Base-by-base conservation (phyloP, 1,140 invertebrate genomes). In the Bombus waltoni region DNA sequence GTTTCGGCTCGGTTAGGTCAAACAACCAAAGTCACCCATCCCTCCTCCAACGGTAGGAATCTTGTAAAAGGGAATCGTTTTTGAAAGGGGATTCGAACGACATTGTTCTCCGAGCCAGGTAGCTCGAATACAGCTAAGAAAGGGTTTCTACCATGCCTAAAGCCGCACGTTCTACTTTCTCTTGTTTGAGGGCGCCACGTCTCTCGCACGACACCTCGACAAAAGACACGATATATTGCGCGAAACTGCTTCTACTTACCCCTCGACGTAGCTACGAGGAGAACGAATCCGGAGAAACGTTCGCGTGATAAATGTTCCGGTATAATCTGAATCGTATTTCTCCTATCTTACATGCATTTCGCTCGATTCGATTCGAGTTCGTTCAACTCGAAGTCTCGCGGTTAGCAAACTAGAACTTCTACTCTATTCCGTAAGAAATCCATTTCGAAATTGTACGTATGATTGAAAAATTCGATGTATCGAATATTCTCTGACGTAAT, bases 101-200 rank as follows among this genome's bases (percentile, higher is more conserved):
- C 22, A 68, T 42, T 72, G 79, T 72, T 72, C 38, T 59, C 28
- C 3, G 5, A 25, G 28, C 18, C n/a, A 35, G 42, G 62, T 76
- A n/a, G 71, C 28, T n/a, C 44, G 65, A 82, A 35, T 13, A 40
- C 8, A 28, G 32, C 83, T 42, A 66, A 80, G 57, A 81, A 66
- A 74, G 78, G 84, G 59, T 83, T 44, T 79, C 84, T 59, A 88
- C 81, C 70, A 68, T 82, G 80, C n/a, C 79, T 59, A 68, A 75
- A 79, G 75, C 47, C 22, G 44, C 32, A 81, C 88, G 76, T 74
- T 91, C 81, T 70, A 68, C 44, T 82, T 91, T 86, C 66, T 38
- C 40, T 79, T 81, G 82, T 77, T 83, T 40, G 90, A 85, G 87
- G 89, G 89, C 90, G 89, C 90, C 89, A 91, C 90, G 81, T 89